A percentile compares a stretch with the other conserved stretches of the same genome.
Evolutionary conservation across 2,113 vertebrate genomes (phyloP).

Genomic region (Pteruthius melanotis): DNA sequence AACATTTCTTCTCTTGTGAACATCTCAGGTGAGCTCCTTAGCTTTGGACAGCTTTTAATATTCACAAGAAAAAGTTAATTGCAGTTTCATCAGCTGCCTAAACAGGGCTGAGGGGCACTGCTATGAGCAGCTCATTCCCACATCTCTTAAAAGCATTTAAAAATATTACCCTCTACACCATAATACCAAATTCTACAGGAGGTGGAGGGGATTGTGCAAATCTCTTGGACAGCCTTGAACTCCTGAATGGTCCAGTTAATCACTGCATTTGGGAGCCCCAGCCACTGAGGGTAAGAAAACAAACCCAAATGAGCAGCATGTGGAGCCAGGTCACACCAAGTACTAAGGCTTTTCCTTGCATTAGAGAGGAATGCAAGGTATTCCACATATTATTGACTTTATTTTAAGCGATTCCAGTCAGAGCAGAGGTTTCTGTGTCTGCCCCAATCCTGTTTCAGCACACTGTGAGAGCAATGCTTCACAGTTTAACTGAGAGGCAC

Average conservation of each 20-base stretch:
- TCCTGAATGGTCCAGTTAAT: neutral
- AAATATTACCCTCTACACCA: neutral
- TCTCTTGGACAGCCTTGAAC: neutral
- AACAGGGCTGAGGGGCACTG: neutral
- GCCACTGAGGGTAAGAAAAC: neutral
- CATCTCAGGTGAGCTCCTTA: neutral
- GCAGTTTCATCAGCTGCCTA: neutral
- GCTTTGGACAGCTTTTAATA: neutral
- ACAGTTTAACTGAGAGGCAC: neutral
- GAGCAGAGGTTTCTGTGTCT: neutral
- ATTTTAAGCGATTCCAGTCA: neutral
- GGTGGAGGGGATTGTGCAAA: neutral
- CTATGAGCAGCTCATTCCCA: neutral
- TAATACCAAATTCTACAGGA: neutral
- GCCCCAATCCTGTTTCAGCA: neutral
- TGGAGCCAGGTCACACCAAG: neutral
- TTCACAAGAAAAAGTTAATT: neutral
- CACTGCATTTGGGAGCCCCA: neutral
- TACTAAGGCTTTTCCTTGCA: neutral
- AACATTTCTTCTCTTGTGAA: neutral
- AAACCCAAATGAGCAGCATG: neutral
- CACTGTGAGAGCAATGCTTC: neutral
- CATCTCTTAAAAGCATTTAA: neutral
- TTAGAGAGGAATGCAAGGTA: conserved; percentile 5
- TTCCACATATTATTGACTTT: conserved; percentile 6